These are phyloP conservation scores for Trachymyrmex septentrionalis DNA, from an alignment of 1,140 invertebrate species.

Conservation along the genomic window DNA sequence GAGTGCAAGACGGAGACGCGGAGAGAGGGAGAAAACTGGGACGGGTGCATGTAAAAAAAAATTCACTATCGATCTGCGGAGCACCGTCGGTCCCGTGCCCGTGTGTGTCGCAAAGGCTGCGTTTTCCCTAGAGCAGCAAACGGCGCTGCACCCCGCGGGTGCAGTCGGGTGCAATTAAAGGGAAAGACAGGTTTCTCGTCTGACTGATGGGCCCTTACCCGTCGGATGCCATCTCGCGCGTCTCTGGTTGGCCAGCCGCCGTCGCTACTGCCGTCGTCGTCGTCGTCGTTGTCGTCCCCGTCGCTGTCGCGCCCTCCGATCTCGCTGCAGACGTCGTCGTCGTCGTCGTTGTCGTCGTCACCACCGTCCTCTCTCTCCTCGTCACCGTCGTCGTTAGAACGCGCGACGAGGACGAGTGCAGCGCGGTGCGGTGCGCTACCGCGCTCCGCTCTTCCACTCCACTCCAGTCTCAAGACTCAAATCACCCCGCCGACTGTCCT, in stretches of 20 bases:
- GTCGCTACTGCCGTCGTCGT: not conserved
- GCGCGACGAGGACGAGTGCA: conserved; percentile 35
- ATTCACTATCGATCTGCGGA: conserved; percentile 82
- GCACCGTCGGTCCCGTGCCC: conserved; percentile 72
- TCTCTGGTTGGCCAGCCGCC: not conserved
- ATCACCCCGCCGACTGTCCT: no score
- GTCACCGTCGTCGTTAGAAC: conserved; percentile 22
- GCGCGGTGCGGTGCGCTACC: not conserved
- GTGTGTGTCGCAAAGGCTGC: conserved; percentile 41
- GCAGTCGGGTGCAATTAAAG: conserved; percentile 38
- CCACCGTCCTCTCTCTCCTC: not conserved
- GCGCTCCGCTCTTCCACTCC: conserved; percentile 20
- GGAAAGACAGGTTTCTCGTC: not conserved
- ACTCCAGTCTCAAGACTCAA: conserved; percentile 30
- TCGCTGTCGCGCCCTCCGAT: no score
- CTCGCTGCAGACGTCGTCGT: not conserved
- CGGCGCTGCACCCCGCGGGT: conserved; percentile 19
- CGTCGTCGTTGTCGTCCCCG: not conserved
- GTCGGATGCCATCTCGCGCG: conserved; percentile 77
- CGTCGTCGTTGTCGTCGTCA: not conserved
- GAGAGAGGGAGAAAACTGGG: conserved; percentile 72
- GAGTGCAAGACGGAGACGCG: conserved; percentile 8
- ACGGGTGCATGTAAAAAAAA: conserved; percentile 76
- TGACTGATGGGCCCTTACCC: conserved; percentile 66
- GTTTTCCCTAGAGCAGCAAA: conserved; percentile 66